These are phyloP conservation scores for Heteropelma amictum DNA, from an alignment of 2,888 invertebrate genomes.

Conservation along the genomic window DNA sequence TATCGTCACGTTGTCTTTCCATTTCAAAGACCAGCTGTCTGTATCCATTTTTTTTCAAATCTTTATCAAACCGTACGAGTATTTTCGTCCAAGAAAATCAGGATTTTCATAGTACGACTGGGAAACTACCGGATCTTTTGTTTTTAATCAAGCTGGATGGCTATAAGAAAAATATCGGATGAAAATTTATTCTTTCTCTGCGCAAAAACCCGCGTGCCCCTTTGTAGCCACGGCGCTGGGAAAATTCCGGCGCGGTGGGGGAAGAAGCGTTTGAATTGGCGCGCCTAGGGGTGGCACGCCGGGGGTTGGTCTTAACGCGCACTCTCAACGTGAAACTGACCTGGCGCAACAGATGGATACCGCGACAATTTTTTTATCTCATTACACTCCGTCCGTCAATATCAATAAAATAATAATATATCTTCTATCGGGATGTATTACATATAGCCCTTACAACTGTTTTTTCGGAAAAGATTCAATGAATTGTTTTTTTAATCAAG, in stretches of 20 bases:
- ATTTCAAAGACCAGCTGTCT: background rate
- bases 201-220: background rate
- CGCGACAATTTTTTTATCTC: slow-evolving; percentile 8
- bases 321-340: slow-evolving; percentile 45
- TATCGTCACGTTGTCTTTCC: background rate
- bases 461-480: too few relatives aligned
- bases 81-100: background rate
- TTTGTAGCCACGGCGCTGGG: slow-evolving; percentile 13
- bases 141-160: too few relatives aligned
- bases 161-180: background rate
- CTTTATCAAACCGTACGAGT: background rate
- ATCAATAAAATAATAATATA: background rate
- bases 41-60: background rate
- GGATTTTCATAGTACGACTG: background rate
- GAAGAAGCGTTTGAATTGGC: slow-evolving; percentile 25
- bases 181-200: background rate
- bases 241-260: slow-evolving; percentile 22
- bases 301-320: slow-evolving; percentile 32
- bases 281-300: slow-evolving; percentile 36
- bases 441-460: background rate
- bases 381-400: background rate
- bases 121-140: too few relatives aligned
- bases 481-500: too few relatives aligned
- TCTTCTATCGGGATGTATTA: background rate
- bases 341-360: slow-evolving; percentile 55